A percentile compares a stretch with the other conserved stretches of the same genome.
Evolutionary conservation across 2,797 vertebrate species (phyloP).

Genomic region (Sebastes steindachneri): DNA sequence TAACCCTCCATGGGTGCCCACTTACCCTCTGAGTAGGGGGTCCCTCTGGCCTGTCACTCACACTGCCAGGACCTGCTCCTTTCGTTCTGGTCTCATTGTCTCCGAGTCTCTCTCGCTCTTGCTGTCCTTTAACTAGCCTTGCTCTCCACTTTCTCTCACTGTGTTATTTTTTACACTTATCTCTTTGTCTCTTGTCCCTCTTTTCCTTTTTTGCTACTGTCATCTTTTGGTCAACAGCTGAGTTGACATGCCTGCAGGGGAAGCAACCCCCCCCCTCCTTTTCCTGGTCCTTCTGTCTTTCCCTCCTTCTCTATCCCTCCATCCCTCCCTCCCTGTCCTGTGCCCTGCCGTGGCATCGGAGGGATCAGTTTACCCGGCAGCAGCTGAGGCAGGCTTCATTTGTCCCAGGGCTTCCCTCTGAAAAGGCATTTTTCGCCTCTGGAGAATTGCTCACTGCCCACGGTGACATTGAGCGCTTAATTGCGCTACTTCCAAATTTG

Average conservation of each 20-base stretch:
- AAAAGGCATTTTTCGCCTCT: slow-evolving; percentile 77
- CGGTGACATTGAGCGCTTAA: slow-evolving; percentile 77
- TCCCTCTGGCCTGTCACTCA: slow-evolving; percentile 74
- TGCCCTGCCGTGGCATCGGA: slow-evolving; percentile 66
- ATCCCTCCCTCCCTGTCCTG: slow-evolving; percentile 50
- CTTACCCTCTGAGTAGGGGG: slow-evolving; percentile 80
- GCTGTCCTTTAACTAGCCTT: not conserved
- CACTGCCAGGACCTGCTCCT: slow-evolving; percentile 8
- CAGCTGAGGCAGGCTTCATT: slow-evolving; percentile 80
- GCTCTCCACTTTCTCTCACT: slow-evolving; percentile 13
- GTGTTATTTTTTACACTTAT: slow-evolving; percentile 46
- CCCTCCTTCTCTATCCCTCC: slow-evolving; percentile 29
- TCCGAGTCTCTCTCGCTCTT: not conserved
- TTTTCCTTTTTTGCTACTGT: slow-evolving; percentile 62
- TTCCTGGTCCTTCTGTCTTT: slow-evolving; percentile 31
- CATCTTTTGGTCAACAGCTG: slow-evolving; percentile 74
- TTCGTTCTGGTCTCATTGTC: slow-evolving; percentile 32
- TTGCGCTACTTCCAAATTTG: slow-evolving; percentile 75
- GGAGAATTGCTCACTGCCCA: slow-evolving; percentile 68
- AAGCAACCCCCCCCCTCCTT: slow-evolving; percentile 27
- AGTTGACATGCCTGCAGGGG: slow-evolving; percentile 73
- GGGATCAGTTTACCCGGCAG: slow-evolving; percentile 78
- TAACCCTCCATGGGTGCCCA: slow-evolving; percentile 78
- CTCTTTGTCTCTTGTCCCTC: slow-evolving; percentile 41
- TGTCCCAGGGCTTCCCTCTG: slow-evolving; percentile 76